phyloP scores from a whole-genome alignment of 2,888 invertebrate species.

The Isotomurus palustris region DNA sequence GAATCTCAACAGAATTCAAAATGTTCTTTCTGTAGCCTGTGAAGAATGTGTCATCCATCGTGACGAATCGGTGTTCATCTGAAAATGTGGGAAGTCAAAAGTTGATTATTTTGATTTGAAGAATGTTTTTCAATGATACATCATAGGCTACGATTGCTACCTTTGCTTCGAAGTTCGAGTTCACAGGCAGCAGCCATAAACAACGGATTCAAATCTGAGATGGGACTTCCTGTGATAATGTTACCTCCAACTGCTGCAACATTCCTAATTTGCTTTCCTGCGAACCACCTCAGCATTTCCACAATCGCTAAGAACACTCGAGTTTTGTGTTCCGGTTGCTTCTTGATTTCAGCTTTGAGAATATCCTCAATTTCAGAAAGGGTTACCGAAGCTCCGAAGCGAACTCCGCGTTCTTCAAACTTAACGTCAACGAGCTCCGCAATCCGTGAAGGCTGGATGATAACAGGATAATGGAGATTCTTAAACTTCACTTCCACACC shows the following conservation, averaged over 20 bases:
- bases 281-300: conserved; percentile 90
- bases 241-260: conserved; percentile 78
- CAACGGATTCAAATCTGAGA: conserved; percentile 91
- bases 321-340: conserved; percentile 54
- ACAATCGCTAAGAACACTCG: conserved; percentile 65
- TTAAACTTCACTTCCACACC: conserved; percentile 92
- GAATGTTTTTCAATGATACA: not conserved
- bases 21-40: conserved; percentile 77
- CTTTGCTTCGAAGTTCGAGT: conserved; percentile 60
- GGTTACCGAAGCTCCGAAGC: conserved; percentile 74
- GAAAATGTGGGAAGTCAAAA: not conserved
- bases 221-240: conserved; percentile 91
- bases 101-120: not conserved
- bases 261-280: conserved; percentile 57
- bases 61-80: conserved; percentile 54
- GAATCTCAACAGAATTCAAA: conserved; percentile 68
- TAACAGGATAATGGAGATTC: conserved; percentile 70
- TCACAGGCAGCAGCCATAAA: conserved; percentile 70
- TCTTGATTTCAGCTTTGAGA: conserved; percentile 30
- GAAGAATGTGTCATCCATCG: conserved; percentile 75
- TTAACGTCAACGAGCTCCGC: conserved; percentile 62
- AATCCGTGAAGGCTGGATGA: conserved; percentile 69
- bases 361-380: conserved; percentile 64
- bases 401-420: conserved; percentile 57
- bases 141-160: too few relatives aligned